Percentiles rank a stretch among this genome's conserved stretches.
These are phyloP conservation scores for Fulmarus glacialis DNA, from an alignment of 2,113 vertebrate genomes.

Conservation along the genomic window DNA sequence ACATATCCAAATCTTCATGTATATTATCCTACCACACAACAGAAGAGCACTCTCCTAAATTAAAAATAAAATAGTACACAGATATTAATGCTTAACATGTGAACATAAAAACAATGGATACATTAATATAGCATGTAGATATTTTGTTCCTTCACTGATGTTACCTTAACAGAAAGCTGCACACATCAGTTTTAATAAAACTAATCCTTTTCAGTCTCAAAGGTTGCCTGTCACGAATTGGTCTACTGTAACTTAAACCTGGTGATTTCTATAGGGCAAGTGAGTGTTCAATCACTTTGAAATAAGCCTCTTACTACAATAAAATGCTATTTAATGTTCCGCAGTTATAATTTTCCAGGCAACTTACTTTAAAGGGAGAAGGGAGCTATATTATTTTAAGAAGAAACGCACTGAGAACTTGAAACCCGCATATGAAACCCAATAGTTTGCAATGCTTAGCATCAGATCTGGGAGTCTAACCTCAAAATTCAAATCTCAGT, in stretches of 20 bases:
- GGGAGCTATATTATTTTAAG: not conserved
- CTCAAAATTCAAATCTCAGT: not conserved
- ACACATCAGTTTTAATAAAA: not conserved
- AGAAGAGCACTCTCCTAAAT: not conserved
- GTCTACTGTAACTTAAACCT: not conserved
- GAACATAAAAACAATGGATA: not conserved
- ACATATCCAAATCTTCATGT: not conserved
- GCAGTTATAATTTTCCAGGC: not conserved
- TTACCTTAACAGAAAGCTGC: not conserved
- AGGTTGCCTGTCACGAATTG: not conserved
- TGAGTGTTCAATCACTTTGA: not conserved
- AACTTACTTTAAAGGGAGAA: not conserved
- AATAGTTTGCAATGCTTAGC: not conserved
- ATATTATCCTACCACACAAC: not conserved
- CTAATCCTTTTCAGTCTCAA: not conserved
- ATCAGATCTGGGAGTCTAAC: not conserved
- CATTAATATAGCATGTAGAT: not conserved
- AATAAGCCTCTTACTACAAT: not conserved
- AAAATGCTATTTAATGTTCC: not conserved
- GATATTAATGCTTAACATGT: not conserved
- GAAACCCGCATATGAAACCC: not conserved
- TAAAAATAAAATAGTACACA: not conserved
- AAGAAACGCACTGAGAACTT: not conserved
- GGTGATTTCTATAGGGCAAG: not conserved
- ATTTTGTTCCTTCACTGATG: not conserved